Evolutionary conservation across 2,797 vertebrate genomes (phyloP), one percentile per base, ranked within the genome.

Genomic region (Crenuchus spilurus): DNA sequence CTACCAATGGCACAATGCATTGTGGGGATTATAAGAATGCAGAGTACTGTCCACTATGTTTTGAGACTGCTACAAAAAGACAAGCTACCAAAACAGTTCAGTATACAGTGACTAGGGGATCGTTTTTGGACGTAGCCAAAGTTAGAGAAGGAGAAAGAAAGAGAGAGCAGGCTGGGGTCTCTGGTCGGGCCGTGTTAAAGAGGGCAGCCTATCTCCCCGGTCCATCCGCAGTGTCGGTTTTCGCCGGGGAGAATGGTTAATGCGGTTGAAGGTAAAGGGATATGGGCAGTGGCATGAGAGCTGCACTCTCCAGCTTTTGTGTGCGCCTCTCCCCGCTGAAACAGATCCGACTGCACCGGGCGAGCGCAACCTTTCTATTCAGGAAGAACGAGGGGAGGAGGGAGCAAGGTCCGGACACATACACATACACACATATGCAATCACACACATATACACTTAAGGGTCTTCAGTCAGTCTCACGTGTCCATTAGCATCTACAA

Each of bases 161-260:
- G 46, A 26, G 35, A 41, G 42, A 60, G 22, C 44, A 61, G 54
- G 54, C 61, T 49, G 51, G 62, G 54, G 67, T 71, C 66, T 68
- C 79, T 74, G 28, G 66, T 39, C 31, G 57, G 70, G 51, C 60
- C 16, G 52, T 52, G 76, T 64, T 75, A 72, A 72, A 71, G 72
- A 77, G 75, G 64, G 28, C 73, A 86, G 78, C 84, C 84, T 91
- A 90, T 92, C 90, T 90, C 6, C 75, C 76, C 1, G 63, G 85
- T 81, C 88, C 89, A 90, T 90, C 88, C 89, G 33, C 9, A 90
- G 92, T 93, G 90, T 94, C 90, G 81, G 80, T 87, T 93, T 93
- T 90, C 92, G 57, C 57, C 26, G 58, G 55, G 79, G 72, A 80
- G 81, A 80, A 80, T 72, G 61, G 75, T 72, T 74, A 75, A 82